Conservation (phyloP, 2,113 vertebrate genomes). For the Malurus melanocephalus region DNA sequence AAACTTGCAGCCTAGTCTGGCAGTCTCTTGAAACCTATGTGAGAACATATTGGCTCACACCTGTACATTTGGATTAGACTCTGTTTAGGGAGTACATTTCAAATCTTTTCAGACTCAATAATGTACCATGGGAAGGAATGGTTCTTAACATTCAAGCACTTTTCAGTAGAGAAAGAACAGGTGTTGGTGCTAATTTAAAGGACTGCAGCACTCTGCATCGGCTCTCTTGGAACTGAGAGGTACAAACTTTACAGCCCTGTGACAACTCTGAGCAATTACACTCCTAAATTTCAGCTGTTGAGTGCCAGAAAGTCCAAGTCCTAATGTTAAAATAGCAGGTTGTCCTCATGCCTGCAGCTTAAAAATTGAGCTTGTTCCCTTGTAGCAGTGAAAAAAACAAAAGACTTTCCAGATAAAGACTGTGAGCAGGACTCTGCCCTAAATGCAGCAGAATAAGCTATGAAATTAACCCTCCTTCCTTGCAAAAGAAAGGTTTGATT, state of each 20-base stretch:
- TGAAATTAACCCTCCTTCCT: not conserved
- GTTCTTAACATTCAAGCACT: not conserved
- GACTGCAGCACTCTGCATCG: rapidly evolving
- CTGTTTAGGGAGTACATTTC: not conserved
- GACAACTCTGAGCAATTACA: not conserved
- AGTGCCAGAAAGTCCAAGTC: not conserved
- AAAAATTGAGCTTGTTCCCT: not conserved
- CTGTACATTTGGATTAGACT: not conserved
- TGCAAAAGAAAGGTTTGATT: not conserved
- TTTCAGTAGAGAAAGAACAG: not conserved
- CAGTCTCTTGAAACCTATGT: not conserved
- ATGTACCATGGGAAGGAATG: rapidly evolving
- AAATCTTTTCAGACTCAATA: not conserved
- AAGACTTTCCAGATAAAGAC: not conserved
- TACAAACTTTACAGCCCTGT: not conserved
- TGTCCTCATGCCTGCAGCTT: not conserved
- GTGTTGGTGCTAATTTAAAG: not conserved
- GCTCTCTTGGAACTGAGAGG: not conserved
- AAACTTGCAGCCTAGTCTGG: not conserved
- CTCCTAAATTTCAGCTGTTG: not conserved
- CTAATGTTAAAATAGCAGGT: not conserved
- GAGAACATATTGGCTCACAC: not conserved
- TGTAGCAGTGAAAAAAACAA: not conserved
- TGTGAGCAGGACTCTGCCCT: not conserved
- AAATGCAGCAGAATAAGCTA: not conserved